A percentile compares a stretch with the other conserved stretches of the same genome.
Evolutionary conservation across 2,888 invertebrate species (phyloP).

Genomic region (Acanthosepion pharaonis): DNA sequence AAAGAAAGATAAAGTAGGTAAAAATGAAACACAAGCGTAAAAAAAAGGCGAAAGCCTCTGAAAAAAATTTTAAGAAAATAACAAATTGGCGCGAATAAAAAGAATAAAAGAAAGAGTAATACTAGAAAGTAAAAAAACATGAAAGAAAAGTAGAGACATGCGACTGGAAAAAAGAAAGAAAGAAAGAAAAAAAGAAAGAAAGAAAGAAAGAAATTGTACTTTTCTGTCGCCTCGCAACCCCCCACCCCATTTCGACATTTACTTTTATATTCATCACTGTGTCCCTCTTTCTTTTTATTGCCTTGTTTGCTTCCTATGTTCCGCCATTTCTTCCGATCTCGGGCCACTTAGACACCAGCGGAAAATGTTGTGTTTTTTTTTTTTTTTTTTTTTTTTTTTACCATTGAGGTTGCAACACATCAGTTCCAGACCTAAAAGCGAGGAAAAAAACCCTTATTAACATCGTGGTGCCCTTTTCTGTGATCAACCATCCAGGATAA

Average conservation of each 20-base stretch:
- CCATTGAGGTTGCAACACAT: too few relatives aligned
- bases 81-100: neutral
- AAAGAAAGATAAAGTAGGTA: neutral
- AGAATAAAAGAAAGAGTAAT: neutral
- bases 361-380: too few relatives aligned
- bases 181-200: neutral
- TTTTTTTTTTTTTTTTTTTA: too few relatives aligned
- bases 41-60: neutral
- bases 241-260: neutral
- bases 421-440: too few relatives aligned
- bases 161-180: neutral
- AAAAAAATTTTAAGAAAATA: neutral
- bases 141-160: neutral
- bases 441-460: too few relatives aligned
- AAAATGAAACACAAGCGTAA: neutral
- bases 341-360: too few relatives aligned
- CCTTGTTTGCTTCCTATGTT: neutral
- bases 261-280: neutral
- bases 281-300: neutral
- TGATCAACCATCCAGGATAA: too few relatives aligned
- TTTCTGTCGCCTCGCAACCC: neutral
- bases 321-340: too few relatives aligned
- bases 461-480: too few relatives aligned
- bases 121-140: neutral
- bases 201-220: neutral